Conservation (phyloP, 2,888 invertebrate genomes). For the Axea sp. region DNA sequence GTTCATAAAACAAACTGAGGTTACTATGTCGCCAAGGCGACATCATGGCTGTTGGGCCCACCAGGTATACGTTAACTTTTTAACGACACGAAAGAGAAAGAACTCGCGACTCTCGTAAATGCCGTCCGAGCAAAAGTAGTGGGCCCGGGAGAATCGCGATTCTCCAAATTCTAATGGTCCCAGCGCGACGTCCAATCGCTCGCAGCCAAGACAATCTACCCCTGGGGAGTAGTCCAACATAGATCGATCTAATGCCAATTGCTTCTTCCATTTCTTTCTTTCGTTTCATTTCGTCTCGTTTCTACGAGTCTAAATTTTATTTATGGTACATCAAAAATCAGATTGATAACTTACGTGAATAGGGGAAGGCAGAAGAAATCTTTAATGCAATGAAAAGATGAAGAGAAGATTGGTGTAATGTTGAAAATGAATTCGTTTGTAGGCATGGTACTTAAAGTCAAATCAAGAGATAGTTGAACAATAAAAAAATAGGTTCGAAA, state of each 20-base stretch:
- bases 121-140: constrained; percentile 65
- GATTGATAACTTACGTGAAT: constrained; percentile 19
- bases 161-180: constrained; percentile 68
- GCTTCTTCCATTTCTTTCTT: constrained; percentile 7
- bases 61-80: constrained; percentile 49
- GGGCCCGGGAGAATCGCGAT: constrained; percentile 67
- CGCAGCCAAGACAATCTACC: constrained; percentile 46
- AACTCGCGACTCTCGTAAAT: constrained; percentile 64
- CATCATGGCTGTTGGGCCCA: constrained; percentile 11
- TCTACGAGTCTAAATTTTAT: constrained; percentile 29
- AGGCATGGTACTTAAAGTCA: no score
- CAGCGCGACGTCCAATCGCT: constrained; percentile 56
- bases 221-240: constrained; percentile 44
- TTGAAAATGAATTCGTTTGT: no score
- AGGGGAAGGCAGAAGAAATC: neutral
- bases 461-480: no score
- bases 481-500: no score
- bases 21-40: constrained; percentile 11
- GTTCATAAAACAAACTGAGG: constrained; percentile 24
- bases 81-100: constrained; percentile 40
- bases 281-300: constrained; percentile 7
- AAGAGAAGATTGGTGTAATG: no score
- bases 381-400: neutral
- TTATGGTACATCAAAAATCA: constrained; percentile 52
- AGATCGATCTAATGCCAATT: constrained; percentile 46